Evolutionary conservation across 1,140 invertebrate genomes (phyloP).

Genomic region (Orussus abietinus): DNA sequence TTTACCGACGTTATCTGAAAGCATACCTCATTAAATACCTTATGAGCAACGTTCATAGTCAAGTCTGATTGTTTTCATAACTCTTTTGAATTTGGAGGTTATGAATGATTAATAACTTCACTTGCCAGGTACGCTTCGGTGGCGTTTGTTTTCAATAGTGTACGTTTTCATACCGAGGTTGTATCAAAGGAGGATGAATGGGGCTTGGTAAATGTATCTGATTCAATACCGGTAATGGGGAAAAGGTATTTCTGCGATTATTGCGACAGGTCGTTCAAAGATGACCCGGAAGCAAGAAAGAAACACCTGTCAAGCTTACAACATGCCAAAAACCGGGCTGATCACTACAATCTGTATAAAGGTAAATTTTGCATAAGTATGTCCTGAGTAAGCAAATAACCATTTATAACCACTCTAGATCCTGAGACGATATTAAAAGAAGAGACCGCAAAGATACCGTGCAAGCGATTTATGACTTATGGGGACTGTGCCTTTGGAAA

Average conservation of each 20-base stretch:
- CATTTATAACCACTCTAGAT: constrained; percentile 55
- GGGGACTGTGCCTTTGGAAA: constrained; percentile 61
- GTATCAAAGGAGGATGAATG: too few relatives aligned
- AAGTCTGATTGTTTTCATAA: too few relatives aligned
- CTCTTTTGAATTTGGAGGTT: too few relatives aligned
- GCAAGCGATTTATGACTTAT: constrained; percentile 52
- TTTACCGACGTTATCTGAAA: too few relatives aligned
- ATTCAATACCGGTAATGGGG: constrained; percentile 53
- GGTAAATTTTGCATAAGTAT: constrained; percentile 55
- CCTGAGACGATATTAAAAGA: constrained; percentile 58
- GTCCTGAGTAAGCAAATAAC: too few relatives aligned
- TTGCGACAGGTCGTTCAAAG: constrained; percentile 65
- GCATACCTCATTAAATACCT: too few relatives aligned
- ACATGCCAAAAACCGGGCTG: constrained; percentile 59
- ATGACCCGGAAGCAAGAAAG: constrained; percentile 58
- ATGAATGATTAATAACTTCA: too few relatives aligned
- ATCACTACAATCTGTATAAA: constrained; percentile 62
- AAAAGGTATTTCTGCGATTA: constrained; percentile 68
- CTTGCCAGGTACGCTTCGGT: too few relatives aligned
- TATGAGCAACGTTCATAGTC: too few relatives aligned
- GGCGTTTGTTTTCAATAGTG: too few relatives aligned
- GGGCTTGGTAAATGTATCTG: too few relatives aligned
- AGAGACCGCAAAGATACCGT: constrained; percentile 59
- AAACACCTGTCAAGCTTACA: constrained; percentile 63
- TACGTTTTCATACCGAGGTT: too few relatives aligned